Evolutionary conservation across 2,113 vertebrate species (phyloP), one percentile per base, ranked within the genome.

Genomic region (Eurypyga helias): DNA sequence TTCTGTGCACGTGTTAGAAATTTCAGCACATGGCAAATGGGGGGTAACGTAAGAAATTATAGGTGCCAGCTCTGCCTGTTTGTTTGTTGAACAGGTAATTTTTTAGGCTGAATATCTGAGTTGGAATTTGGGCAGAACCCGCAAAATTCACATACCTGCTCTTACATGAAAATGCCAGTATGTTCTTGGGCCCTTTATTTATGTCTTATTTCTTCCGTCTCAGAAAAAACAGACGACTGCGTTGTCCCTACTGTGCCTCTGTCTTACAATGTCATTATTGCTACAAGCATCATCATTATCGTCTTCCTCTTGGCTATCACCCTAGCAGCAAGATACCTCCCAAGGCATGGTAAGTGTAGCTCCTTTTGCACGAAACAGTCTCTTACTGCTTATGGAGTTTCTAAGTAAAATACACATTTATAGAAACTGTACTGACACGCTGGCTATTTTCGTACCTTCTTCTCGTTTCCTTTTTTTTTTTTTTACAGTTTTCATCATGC

Each of bases 331-430:
- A 90, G 83, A 61, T 94, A 89, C 65, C 24, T 97, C 73, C 28
- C 36, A 64, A 90, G 90, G 67, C 88, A 5, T 6, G 76, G 97
- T 98, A 96, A 96, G 97, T 92, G 58, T 11, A 65, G 33, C 49
- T 84, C 33, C 60, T 57, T 96, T 87, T 82, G 36, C 92, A 86
- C 77, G 69, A 79, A 66, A 26, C 24, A 38, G 51, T 62, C 51
- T 89, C 43, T 73, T 29, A 23, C 33, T 87, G 69, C 38, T 94
- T 49, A 67, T 83, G 78, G 48, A 73, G 52, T 72, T 87, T 72
- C 65, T 71, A 10, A 57, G 36, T 87, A 61, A 89, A 85, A 91
- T 69, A 36, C 10, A 51, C 33, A 23, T 75, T 89, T 79, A 67
- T 83, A 88, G 89, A 92, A 96, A 76, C 52, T 62, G 12, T 48